phyloP scores from a whole-genome alignment of 2,797 vertebrate species.

The Lacerta viridis region DNA sequence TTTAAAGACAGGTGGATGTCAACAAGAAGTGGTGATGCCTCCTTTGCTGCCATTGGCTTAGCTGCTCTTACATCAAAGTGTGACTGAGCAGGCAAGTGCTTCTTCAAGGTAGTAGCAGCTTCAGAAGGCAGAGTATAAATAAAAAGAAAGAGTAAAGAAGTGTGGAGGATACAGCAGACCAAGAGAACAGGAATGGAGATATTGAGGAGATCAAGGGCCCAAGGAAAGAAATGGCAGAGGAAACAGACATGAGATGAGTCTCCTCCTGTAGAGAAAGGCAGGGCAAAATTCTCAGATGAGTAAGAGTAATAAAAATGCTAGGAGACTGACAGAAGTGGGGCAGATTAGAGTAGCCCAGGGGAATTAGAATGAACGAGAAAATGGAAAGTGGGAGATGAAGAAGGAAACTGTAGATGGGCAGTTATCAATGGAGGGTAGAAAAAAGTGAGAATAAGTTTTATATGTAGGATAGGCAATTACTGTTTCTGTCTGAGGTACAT shows the following conservation, averaged over 20 bases:
- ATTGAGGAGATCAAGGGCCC: not conserved
- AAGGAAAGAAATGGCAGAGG: not conserved
- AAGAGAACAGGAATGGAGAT: not conserved
- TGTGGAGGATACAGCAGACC: not conserved
- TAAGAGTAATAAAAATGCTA: not conserved
- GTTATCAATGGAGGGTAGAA: not conserved
- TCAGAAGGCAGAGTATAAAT: not conserved
- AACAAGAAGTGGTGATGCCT: not conserved
- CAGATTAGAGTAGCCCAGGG: not conserved
- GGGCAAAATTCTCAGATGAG: not conserved
- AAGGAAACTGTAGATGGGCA: not conserved
- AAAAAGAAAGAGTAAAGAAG: not conserved
- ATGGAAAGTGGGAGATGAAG: not conserved
- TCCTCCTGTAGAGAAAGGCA: not conserved
- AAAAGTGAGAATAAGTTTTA: not conserved
- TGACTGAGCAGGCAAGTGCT: not conserved
- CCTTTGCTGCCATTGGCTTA: not conserved
- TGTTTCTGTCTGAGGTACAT: rapidly evolving
- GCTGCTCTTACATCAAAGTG: not conserved
- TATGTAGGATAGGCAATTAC: not conserved
- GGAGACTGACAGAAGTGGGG: not conserved
- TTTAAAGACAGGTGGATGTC: too few species aligned
- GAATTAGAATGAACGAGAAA: not conserved
- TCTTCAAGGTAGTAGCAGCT: not conserved
- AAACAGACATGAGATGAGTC: not conserved